Base-by-base conservation (phyloP, 2,797 vertebrate species). In the Darevskia nairensis region DNA sequence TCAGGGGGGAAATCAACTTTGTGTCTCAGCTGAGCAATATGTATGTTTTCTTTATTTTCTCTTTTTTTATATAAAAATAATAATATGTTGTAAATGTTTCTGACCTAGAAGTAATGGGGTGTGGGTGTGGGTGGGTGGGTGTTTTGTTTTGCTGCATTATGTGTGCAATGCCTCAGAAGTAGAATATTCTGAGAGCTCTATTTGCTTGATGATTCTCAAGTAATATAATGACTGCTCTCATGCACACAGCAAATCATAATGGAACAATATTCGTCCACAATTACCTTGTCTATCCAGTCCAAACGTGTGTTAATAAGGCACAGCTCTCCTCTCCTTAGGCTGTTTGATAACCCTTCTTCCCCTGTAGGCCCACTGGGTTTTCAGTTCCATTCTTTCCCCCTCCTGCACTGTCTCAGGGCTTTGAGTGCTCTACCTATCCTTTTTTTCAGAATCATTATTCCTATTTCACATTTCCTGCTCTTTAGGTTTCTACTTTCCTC, bases 11-110 rank as follows among this genome's bases (percentile, higher is more conserved):
- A 94, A 92, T 77, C 92, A 95, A 1, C 93, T 98, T 80, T 99
- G 98, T 86, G 97, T 97, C 91, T 98, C 97, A 87, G 97, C 96
- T 81, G 95, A 98, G 90, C 93, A 86, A 86, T 89, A 96, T 96
- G 98, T 99, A 96, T 94, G 97, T 95, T 92, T 72, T n/a, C 27
- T 82, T 85, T 3, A n/a, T 82, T 75, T 39, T 66, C 25, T 46
- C 39, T 77, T 44, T 81, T 35, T 86, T 41, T 41, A 61, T 46
- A 71, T 72, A 76, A 61, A 55, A 78, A 50, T 8, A 8, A 9
- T 9, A 32, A 77, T 77, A 39, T 78, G 35, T 84, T 74, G 6
- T 39, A 39, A 55, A 13, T 69, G 35, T 25, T 35, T 59, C 23
- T 74, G 44, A 25, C 25, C 39, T 59, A 27, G 8, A 55, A 55